Percentiles rank a stretch among this genome's conserved stretches.
phyloP scores from a whole-genome alignment of 1,140 invertebrate species.

The Tenebrio molitor region DNA sequence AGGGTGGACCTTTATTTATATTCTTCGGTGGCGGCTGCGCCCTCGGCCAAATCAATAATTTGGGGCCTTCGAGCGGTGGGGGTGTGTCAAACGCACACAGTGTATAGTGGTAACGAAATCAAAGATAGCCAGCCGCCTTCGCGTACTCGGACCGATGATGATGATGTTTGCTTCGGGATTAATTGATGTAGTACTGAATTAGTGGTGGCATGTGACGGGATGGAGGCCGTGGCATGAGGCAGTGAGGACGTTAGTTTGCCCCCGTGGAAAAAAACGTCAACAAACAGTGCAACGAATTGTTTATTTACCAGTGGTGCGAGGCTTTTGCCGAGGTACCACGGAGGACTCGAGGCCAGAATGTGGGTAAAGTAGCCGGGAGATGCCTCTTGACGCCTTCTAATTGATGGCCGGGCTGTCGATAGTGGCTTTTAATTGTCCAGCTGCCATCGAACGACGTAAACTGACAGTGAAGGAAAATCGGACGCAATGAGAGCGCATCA shows the following conservation, averaged over 20 bases:
- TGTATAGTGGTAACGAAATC: constrained; percentile 45
- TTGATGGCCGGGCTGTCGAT: background rate
- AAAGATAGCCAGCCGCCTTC: constrained; percentile 43
- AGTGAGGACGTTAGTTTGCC: constrained; percentile 2
- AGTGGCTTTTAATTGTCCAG: constrained; percentile 13
- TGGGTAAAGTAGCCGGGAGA: background rate
- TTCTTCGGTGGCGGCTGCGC: constrained; percentile 50
- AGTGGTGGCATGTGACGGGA: constrained; percentile 26
- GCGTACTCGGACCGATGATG: constrained; percentile 39
- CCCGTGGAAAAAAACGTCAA: constrained; percentile 7
- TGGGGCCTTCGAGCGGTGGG: constrained; percentile 48
- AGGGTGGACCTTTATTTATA: constrained; percentile 36
- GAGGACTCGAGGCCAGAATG: background rate
- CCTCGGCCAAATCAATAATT: constrained; percentile 52
- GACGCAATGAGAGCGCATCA: constrained; percentile 5
- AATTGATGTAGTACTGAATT: constrained; percentile 36
- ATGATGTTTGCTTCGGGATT: constrained; percentile 35
- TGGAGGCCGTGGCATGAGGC: background rate
- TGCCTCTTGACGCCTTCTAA: constrained; percentile 10
- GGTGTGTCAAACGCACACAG: constrained; percentile 51
- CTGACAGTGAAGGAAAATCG: background rate
- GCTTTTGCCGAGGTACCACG: background rate
- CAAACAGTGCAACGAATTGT: constrained; percentile 38
- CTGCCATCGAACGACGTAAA: background rate
- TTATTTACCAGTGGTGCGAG: constrained; percentile 1